Base-by-base conservation (phyloP, 2,113 vertebrate species). In the Butastur rufipennis region DNA sequence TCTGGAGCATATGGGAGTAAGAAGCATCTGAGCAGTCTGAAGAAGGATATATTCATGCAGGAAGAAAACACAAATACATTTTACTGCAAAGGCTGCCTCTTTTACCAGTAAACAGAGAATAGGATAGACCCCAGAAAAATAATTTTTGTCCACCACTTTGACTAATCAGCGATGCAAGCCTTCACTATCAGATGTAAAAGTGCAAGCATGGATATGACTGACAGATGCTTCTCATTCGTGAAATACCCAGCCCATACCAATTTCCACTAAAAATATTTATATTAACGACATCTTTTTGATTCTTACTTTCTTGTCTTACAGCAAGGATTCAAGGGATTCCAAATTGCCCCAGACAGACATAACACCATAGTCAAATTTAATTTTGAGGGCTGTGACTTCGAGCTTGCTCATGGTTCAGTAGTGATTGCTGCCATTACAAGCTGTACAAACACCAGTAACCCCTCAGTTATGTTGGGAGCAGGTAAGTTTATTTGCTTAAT, bases 241-340 rank as follows among this genome's bases (percentile, higher is more conserved):
- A 85, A 88, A 34, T 36, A 77, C 17, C 10, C n/a, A 88, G 40
- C 27, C 10, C 4, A 36, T 91, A 56, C 12, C 65, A 47, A 42
- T 81, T 63, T 88, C 48, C 29, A 42, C n/a, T 89, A 25, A 70
- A 83, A 93, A 42, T 40, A 52, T 23, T 84, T 47, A 23, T 16
- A 19, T 59, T 86, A 82, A 82, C 7, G 14, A 21, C 27, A 27
- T 74, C 8, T 16, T 74, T 94, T 47, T 91, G 20, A 40, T 72
- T 91, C n/a, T 61, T 61, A 59, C 67, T 80, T 68, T 79, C 52
- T 72, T 71, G 13, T 84, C 23, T 61, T 91, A 32, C 82, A 99
- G 99, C 99, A 99, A 99, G 99, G 99, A 27, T 99, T 99, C 98
- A 99, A 99, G 96, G 99, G 99, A 70, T 99, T 99, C 95, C 99